Percentiles rank a stretch among this genome's conserved stretches.
Conservation (phyloP, 2,888 invertebrate genomes). For the Siphlonurus alternatus region DNA sequence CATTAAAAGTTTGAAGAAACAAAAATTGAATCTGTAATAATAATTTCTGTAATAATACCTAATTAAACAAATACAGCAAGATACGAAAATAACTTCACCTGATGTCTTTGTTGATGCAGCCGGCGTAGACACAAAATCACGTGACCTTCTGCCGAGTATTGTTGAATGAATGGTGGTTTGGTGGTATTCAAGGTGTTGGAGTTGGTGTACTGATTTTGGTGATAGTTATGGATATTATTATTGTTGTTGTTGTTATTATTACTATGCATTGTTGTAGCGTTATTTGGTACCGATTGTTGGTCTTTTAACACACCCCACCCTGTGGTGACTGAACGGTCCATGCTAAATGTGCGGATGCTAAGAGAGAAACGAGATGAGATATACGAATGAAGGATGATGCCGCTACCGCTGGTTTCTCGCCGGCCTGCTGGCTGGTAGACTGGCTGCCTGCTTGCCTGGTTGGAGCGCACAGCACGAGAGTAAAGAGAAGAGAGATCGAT, state of each 20-base stretch:
- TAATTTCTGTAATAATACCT: too few relatives aligned
- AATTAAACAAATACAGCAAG: too few relatives aligned
- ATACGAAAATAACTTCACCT: not conserved
- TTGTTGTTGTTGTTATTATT: not conserved
- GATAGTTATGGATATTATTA: not conserved
- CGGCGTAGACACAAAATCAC: not conserved
- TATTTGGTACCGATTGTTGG: not conserved
- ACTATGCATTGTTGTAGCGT: not conserved
- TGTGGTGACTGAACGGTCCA: too few relatives aligned
- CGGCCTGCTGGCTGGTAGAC: too few relatives aligned
- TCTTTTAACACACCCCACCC: not conserved
- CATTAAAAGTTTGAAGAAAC: too few relatives aligned
- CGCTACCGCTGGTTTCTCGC: too few relatives aligned
- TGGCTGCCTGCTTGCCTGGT: too few relatives aligned
- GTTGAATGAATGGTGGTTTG: not conserved
- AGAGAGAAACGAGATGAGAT: not conserved
- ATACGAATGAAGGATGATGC: too few relatives aligned
- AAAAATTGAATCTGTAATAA: too few relatives aligned
- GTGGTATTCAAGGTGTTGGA: not conserved
- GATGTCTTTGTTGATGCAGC: not conserved
- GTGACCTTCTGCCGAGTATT: not conserved
- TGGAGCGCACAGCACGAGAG: too few relatives aligned
- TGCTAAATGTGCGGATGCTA: not conserved
- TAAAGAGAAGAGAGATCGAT: too few relatives aligned
- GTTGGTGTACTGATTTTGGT: not conserved